phyloP scores from a whole-genome alignment of 2,113 vertebrate genomes.

The Xiphophorus maculatus region DNA sequence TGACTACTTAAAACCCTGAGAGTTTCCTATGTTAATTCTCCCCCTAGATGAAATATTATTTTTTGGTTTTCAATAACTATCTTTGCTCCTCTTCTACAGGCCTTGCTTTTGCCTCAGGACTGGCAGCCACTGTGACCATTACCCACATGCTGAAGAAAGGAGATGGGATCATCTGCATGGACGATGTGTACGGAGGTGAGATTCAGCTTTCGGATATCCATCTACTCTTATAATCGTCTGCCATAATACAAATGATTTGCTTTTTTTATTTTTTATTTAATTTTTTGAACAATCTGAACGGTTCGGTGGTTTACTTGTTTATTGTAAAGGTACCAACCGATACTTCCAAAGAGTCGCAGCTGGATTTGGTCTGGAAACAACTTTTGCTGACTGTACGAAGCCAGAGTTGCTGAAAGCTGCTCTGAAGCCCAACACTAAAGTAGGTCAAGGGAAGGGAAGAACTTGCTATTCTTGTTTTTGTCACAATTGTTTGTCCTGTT shows the following conservation, averaged over 20 bases:
- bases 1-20: no score
- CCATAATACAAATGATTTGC: neutral
- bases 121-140: constrained; percentile 87
- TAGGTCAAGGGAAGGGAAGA: constrained; percentile 54
- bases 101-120: constrained; percentile 89
- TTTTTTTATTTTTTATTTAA: neutral
- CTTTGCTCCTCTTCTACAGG: constrained; percentile 69
- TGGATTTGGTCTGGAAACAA: constrained; percentile 81
- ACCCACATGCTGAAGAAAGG: constrained; percentile 88
- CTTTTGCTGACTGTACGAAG: constrained; percentile 86
- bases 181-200: constrained; percentile 94
- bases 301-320: neutral
- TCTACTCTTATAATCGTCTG: neutral
- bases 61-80: no score
- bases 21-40: no score
- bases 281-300: neutral
- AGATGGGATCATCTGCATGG: constrained; percentile 88
- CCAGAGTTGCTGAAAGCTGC: constrained; percentile 82
- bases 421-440: constrained; percentile 91
- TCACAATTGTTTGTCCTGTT: neutral
- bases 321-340: constrained; percentile 86
- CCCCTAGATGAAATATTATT: no score
- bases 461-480: neutral
- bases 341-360: constrained; percentile 85
- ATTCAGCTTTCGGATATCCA: neutral